Conservation (phyloP, 1,140 invertebrate species). For the Heliconius hermathena region DNA sequence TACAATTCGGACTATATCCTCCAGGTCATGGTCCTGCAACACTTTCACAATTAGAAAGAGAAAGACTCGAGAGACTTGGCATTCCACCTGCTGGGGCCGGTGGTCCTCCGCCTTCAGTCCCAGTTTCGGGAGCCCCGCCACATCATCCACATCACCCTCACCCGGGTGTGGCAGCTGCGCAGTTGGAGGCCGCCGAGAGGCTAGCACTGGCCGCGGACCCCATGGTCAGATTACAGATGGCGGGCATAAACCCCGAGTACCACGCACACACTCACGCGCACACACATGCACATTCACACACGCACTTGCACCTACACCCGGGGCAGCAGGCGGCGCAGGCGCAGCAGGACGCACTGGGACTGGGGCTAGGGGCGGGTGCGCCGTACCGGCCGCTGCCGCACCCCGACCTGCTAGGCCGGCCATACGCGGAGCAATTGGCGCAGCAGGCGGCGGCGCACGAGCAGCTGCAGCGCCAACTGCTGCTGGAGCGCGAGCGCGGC, state of each 20-base stretch:
- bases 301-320: slow-evolving; percentile 93
- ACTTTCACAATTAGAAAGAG: slow-evolving; percentile 91
- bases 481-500: slow-evolving; percentile 89
- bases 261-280: slow-evolving; percentile 92
- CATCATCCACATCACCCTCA: slow-evolving; percentile 79
- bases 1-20: slow-evolving; percentile 84
- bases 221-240: slow-evolving; percentile 91
- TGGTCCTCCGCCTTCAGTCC: slow-evolving; percentile 79
- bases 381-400: slow-evolving; percentile 84
- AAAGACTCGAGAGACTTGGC: slow-evolving; percentile 91
- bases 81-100: slow-evolving; percentile 83
- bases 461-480: slow-evolving; percentile 91
- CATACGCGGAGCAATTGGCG: slow-evolving; percentile 91
- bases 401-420: slow-evolving; percentile 89
- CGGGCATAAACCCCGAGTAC: slow-evolving; percentile 90
- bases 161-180: slow-evolving; percentile 82
- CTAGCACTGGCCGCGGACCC: slow-evolving; percentile 77
- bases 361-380: slow-evolving; percentile 65
- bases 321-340: slow-evolving; percentile 90
- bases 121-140: slow-evolving; percentile 67
- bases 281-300: slow-evolving; percentile 92
- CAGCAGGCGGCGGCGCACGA: slow-evolving; percentile 92
- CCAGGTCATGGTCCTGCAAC: slow-evolving; percentile 84
- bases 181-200: slow-evolving; percentile 81
- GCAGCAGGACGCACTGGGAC: slow-evolving; percentile 83